Percentiles rank a stretch among this genome's conserved stretches.
Evolutionary conservation across 2,113 vertebrate genomes (phyloP).

Genomic region (Arvicanthis niloticus): DNA sequence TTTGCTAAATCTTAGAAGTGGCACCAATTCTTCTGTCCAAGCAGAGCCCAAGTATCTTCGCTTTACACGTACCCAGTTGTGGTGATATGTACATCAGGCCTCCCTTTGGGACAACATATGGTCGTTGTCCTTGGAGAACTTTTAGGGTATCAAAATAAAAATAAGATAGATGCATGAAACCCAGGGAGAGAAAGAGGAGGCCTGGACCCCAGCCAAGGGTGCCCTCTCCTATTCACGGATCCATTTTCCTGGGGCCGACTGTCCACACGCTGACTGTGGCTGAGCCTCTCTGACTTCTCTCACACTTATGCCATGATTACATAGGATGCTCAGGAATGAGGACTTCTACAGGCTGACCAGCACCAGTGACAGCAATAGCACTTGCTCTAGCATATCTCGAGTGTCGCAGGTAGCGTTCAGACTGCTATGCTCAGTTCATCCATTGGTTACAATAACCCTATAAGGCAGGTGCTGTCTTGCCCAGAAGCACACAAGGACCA

Average conservation of each 20-base stretch:
- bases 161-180: background rate
- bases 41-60: background rate
- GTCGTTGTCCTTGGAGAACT: background rate
- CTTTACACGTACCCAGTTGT: background rate
- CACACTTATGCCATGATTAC: background rate
- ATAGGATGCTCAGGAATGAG: background rate
- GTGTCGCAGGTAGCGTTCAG: background rate
- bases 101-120: background rate
- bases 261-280: background rate
- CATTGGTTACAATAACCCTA: background rate
- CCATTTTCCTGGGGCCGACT: background rate
- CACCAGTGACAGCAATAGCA: background rate
- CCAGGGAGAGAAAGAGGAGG: background rate
- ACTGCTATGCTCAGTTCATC: background rate
- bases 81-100: background rate
- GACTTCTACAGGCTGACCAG: background rate
- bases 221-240: background rate
- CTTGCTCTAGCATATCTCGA: background rate
- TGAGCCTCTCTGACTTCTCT: background rate
- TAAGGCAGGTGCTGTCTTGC: background rate
- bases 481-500: background rate
- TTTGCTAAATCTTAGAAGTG: slow-evolving; percentile 7
- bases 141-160: background rate
- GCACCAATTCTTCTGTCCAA: background rate
- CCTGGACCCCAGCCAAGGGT: too few relatives aligned